phyloP scores from a whole-genome alignment of 2,113 vertebrate genomes.

The Ceyx melanurus region DNA sequence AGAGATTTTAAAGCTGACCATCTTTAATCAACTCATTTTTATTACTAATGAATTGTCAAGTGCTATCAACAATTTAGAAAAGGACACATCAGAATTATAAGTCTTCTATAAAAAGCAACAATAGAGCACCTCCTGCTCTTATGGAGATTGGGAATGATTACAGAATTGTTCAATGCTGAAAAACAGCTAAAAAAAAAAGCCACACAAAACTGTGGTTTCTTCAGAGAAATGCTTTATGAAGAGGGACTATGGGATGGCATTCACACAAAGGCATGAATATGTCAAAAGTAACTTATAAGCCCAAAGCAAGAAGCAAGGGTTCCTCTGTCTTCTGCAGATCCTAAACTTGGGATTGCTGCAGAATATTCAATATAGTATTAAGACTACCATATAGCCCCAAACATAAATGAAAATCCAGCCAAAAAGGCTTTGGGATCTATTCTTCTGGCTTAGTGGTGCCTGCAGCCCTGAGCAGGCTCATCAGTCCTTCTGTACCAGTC shows the following conservation, averaged over 20 bases:
- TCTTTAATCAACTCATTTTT: conserved; percentile 49
- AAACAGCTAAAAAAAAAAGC: background rate
- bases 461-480: background rate
- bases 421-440: background rate
- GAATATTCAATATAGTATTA: background rate
- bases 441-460: background rate
- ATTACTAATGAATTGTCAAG: conserved; percentile 56
- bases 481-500: background rate
- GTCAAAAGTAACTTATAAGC: background rate
- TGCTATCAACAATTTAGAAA: conserved; percentile 35
- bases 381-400: background rate
- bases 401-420: background rate
- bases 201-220: background rate
- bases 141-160: background rate
- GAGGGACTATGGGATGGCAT: background rate
- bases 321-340: background rate
- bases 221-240: background rate
- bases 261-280: background rate
- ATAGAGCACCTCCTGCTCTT: conserved; percentile 6
- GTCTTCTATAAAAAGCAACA: conserved; percentile 24
- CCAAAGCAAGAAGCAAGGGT: background rate
- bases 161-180: background rate
- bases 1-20: conserved; percentile 21
- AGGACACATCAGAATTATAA: conserved; percentile 16
- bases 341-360: background rate